Conservation (phyloP, 2,888 invertebrate species). For the Pandemis cinnamomeana region DNA sequence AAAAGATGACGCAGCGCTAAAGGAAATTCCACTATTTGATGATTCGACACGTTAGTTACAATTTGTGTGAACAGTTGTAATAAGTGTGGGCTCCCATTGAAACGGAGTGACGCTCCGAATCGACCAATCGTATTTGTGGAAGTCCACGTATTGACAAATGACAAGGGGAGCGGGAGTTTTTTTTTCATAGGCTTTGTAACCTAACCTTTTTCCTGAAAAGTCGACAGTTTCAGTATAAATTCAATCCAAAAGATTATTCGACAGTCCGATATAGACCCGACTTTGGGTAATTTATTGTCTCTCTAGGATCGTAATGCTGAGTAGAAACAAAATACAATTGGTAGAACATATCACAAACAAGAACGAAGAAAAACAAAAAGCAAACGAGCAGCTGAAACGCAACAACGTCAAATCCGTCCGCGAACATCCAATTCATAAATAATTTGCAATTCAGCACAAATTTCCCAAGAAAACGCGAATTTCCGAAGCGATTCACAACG, state of each 20-base stretch:
- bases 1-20: slow-evolving; percentile 8
- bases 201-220: too few species aligned
- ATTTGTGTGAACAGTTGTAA: slow-evolving; percentile 8
- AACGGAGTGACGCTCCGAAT: too few species aligned
- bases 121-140: background rate
- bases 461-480: slow-evolving; percentile 24
- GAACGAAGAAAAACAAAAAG: background rate
- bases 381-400: background rate
- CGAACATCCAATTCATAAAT: background rate
- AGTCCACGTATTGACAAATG: background rate
- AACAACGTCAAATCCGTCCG: background rate
- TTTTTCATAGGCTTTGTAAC: too few species aligned
- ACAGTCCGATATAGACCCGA: too few species aligned
- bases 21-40: slow-evolving; percentile 12
- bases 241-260: too few species aligned
- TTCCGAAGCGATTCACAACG: slow-evolving; percentile 22
- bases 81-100: background rate
- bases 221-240: too few species aligned
- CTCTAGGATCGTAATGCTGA: too few species aligned
- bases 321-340: too few species aligned
- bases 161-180: too few species aligned
- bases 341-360: too few species aligned
- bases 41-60: background rate
- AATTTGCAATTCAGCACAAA: slow-evolving; percentile 28
- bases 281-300: too few species aligned